Evolutionary conservation across 2,113 vertebrate species (phyloP).

Genomic region (Thunnus thynnus): DNA sequence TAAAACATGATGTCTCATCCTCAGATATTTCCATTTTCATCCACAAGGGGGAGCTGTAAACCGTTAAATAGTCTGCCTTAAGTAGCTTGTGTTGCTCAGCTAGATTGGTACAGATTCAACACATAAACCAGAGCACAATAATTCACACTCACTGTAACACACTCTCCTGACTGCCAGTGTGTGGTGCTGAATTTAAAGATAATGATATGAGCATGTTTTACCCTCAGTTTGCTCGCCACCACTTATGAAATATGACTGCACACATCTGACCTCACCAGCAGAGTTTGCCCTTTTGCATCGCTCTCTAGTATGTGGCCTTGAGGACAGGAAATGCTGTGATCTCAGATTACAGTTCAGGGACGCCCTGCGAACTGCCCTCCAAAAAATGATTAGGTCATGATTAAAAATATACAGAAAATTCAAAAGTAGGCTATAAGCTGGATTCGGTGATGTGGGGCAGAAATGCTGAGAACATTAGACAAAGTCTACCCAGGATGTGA

Average conservation of each 20-base stretch:
- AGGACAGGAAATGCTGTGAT: slow-evolving; percentile 33
- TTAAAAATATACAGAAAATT: background rate
- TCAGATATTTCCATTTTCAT: background rate
- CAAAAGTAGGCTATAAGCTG: background rate
- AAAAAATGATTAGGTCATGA: slow-evolving; percentile 17
- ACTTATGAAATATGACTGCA: background rate
- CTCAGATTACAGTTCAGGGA: slow-evolving; percentile 44
- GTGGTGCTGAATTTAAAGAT: background rate
- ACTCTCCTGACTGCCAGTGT: background rate
- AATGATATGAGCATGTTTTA: background rate
- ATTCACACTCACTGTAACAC: too few relatives aligned
- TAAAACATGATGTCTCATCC: background rate
- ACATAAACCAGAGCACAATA: too few relatives aligned
- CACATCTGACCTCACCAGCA: slow-evolving; percentile 20
- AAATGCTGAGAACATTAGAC: background rate
- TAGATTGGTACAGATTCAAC: too few relatives aligned
- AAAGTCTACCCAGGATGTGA: background rate
- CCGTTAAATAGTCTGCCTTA: background rate
- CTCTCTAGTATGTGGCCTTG: slow-evolving; percentile 11
- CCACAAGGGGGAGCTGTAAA: slow-evolving; percentile 61
- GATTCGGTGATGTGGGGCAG: background rate
- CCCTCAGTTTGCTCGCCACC: background rate
- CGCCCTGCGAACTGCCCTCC: background rate
- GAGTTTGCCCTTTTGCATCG: slow-evolving; percentile 8
- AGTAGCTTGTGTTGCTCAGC: background rate